Conservation (phyloP, 2,888 invertebrate genomes). For the Aquatica leii region DNA sequence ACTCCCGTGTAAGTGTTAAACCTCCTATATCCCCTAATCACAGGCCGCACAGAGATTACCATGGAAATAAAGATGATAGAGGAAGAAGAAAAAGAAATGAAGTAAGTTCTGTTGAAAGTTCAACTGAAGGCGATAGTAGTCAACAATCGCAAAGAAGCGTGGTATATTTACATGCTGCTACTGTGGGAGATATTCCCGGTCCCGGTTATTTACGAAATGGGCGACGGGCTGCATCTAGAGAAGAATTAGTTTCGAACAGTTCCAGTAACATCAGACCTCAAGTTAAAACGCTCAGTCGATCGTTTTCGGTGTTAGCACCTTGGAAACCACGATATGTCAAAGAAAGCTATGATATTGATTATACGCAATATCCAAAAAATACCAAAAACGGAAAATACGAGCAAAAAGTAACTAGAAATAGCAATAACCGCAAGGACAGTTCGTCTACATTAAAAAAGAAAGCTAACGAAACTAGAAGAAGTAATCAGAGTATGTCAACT, state of each 20-base stretch:
- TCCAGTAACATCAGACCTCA: slow-evolving; percentile 69
- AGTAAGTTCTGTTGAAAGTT: slow-evolving; percentile 69
- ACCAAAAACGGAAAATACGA: slow-evolving; percentile 59
- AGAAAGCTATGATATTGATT: slow-evolving; percentile 81
- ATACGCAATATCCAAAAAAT: slow-evolving; percentile 70
- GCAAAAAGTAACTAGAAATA: slow-evolving; percentile 52
- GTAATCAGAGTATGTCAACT: slow-evolving; percentile 55
- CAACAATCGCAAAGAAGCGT: slow-evolving; percentile 85
- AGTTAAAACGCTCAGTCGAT: slow-evolving; percentile 77
- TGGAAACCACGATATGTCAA: slow-evolving; percentile 81
- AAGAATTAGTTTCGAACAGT: slow-evolving; percentile 74
- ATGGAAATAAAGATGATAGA: slow-evolving; percentile 60
- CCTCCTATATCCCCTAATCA: slow-evolving; percentile 57
- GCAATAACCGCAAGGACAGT: slow-evolving; percentile 54
- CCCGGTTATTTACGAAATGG: slow-evolving; percentile 66
- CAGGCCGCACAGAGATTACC: slow-evolving; percentile 52
- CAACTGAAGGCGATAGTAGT: slow-evolving; percentile 79
- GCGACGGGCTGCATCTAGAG: slow-evolving; percentile 73
- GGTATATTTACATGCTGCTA: slow-evolving; percentile 85
- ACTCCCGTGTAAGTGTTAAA: slow-evolving; percentile 53
- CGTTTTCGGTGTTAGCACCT: slow-evolving; percentile 84
- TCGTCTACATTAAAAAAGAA: slow-evolving; percentile 59
- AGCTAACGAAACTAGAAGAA: slow-evolving; percentile 60
- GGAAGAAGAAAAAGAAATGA: slow-evolving; percentile 59
- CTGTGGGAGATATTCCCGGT: slow-evolving; percentile 86